These are phyloP conservation scores for Leucoraja ocellata DNA, from an alignment of 2,797 vertebrate genomes.

Conservation along the genomic window DNA sequence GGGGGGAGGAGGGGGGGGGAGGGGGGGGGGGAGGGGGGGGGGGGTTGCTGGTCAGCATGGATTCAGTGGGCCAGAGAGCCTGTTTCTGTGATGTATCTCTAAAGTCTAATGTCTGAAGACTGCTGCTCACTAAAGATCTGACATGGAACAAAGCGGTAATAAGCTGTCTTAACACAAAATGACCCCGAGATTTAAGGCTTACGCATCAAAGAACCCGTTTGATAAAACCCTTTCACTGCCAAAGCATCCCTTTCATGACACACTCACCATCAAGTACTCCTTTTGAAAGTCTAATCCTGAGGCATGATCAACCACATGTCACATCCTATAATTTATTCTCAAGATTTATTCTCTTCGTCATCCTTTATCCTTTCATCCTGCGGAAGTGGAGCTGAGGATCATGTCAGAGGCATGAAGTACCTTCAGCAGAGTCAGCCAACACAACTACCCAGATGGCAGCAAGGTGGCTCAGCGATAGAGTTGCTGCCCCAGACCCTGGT, in stretches of 20 bases:
- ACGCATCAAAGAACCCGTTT: background rate
- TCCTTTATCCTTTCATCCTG: background rate
- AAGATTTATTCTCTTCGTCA: background rate
- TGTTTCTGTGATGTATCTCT: no score
- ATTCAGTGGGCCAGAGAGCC: no score
- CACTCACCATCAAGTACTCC: background rate
- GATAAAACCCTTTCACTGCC: background rate
- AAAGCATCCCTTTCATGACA: background rate
- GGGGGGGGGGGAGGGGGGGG: no score
- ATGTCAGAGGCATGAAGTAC: background rate
- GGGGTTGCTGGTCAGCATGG: no score
- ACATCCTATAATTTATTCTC: background rate
- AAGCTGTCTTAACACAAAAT: background rate
- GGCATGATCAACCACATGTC: background rate
- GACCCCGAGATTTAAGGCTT: background rate
- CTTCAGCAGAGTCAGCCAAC: background rate
- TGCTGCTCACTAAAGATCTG: background rate
- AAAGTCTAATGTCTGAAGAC: no score
- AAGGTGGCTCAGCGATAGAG: no score
- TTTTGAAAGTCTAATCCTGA: background rate
- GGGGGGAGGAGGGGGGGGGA: no score
- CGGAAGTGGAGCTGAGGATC: background rate
- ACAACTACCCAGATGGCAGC: no score
- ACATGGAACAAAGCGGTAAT: background rate
- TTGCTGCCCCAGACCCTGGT: no score